These are phyloP conservation scores for Spialia ferax DNA, from an alignment of 2,888 invertebrate genomes.

Conservation along the genomic window DNA sequence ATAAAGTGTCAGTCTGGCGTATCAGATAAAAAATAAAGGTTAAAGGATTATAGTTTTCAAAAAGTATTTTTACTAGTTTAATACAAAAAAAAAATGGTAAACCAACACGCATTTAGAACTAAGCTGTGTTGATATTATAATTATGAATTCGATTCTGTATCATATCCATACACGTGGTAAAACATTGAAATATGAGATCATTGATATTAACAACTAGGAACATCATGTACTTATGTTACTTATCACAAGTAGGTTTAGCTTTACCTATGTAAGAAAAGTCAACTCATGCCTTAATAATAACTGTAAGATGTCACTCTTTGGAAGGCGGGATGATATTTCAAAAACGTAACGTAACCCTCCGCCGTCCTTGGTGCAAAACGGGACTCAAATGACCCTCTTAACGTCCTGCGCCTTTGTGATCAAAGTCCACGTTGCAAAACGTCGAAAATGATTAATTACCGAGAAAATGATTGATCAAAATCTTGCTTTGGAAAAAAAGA, in stretches of 20 bases:
- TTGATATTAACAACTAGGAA: too few relatives aligned
- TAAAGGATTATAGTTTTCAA: too few relatives aligned
- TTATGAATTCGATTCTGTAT: too few relatives aligned
- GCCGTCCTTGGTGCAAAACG: slow-evolving; percentile 60
- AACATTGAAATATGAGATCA: too few relatives aligned
- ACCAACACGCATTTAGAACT: too few relatives aligned
- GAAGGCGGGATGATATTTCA: slow-evolving; percentile 67
- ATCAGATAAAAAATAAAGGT: too few relatives aligned
- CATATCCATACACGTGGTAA: too few relatives aligned
- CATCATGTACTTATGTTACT: too few relatives aligned
- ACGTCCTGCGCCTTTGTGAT: slow-evolving; percentile 67
- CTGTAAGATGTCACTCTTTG: slow-evolving; percentile 52
- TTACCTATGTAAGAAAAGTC: slow-evolving; percentile 16
- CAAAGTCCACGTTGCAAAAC: slow-evolving; percentile 63
- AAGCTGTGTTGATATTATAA: too few relatives aligned
- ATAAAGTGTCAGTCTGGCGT: too few relatives aligned
- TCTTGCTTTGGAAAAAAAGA: slow-evolving; percentile 32
- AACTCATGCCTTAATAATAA: slow-evolving; percentile 33
- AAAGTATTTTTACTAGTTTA: too few relatives aligned
- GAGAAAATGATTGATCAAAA: slow-evolving; percentile 52
- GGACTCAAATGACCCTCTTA: slow-evolving; percentile 75
- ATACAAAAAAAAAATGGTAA: too few relatives aligned
- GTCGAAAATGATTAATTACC: slow-evolving; percentile 78
- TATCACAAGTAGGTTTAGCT: background rate
- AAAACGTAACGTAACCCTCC: slow-evolving; percentile 60